Evolutionary conservation across 1,140 invertebrate species (phyloP).

Genomic region (Cherax quadricarinatus): DNA sequence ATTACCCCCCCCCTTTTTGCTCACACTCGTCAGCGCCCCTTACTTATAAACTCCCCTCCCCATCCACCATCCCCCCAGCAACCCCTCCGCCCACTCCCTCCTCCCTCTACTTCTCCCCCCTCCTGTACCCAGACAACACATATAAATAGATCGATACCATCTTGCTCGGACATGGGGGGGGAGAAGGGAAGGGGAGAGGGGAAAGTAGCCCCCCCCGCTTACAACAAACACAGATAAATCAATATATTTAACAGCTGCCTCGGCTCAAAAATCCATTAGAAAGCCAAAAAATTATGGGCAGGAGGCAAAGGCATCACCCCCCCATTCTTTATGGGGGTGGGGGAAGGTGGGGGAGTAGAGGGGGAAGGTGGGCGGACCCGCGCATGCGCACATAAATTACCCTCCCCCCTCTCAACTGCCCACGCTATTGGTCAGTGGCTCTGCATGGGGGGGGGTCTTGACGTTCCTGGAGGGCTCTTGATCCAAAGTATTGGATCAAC

Average conservation of each 20-base stretch:
- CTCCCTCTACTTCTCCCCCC: too few species aligned
- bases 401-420: constrained; percentile 14
- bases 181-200: neutral
- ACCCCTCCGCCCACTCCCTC: neutral
- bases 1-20: too few species aligned
- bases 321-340: constrained; percentile 21
- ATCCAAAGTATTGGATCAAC: too few species aligned
- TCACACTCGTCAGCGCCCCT: too few species aligned
- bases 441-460: too few species aligned
- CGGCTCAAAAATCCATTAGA: constrained; percentile 28
- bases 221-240: constrained; percentile 31
- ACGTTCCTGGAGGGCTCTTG: too few species aligned
- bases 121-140: neutral
- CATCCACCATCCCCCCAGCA: neutral
- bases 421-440: constrained; percentile 49
- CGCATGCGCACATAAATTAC: constrained; percentile 55
- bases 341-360: neutral
- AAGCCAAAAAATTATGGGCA: constrained; percentile 16
- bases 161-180: neutral
- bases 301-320: constrained; percentile 12
- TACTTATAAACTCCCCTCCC: neutral
- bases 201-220: neutral
- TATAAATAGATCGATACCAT: neutral
- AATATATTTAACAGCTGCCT: constrained; percentile 26
- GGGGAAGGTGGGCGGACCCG: constrained; percentile 22